Percentiles rank a stretch among this genome's conserved stretches.
phyloP scores from a whole-genome alignment of 2,888 invertebrate genomes.

The Heliconius hortense region DNA sequence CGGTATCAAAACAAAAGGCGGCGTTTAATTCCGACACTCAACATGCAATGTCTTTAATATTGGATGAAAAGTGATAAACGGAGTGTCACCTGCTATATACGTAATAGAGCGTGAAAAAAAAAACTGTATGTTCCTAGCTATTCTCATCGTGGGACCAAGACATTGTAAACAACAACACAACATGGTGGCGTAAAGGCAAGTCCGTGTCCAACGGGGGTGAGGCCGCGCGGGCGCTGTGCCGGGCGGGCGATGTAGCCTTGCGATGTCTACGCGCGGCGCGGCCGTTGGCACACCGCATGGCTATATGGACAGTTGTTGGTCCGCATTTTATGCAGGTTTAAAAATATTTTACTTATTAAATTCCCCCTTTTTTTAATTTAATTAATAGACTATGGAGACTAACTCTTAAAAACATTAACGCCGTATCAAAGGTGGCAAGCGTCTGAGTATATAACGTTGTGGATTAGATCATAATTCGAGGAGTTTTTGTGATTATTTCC shows the following conservation, averaged over 20 bases:
- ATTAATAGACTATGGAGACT: background rate
- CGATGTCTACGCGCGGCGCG: slow-evolving; percentile 93
- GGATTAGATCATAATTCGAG: too few species aligned
- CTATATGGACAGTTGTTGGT: slow-evolving; percentile 95
- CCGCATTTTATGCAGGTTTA: slow-evolving; percentile 95
- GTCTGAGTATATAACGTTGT: background rate
- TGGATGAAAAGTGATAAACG: too few species aligned
- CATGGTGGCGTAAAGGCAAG: slow-evolving; percentile 56
- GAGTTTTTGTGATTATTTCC: background rate
- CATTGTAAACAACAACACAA: slow-evolving; percentile 59
- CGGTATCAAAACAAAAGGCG: too few species aligned
- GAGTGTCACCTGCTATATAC: too few species aligned
- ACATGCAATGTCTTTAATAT: too few species aligned
- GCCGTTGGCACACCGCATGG: slow-evolving; percentile 94
- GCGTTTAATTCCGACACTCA: too few species aligned
- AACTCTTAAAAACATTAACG: background rate
- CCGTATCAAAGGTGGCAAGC: background rate
- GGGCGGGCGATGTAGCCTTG: slow-evolving; percentile 93
- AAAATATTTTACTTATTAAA: background rate
- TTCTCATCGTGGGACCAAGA: slow-evolving; percentile 68
- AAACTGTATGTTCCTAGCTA: slow-evolving; percentile 42
- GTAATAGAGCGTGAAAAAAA: background rate
- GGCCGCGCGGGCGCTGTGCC: slow-evolving; percentile 84
- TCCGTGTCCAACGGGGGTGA: slow-evolving; percentile 47
- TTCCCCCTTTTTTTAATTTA: too few species aligned